Evolutionary conservation across 2,113 vertebrate species (phyloP), one percentile per base, ranked within the genome.

Genomic region (Lonchura striata): DNA sequence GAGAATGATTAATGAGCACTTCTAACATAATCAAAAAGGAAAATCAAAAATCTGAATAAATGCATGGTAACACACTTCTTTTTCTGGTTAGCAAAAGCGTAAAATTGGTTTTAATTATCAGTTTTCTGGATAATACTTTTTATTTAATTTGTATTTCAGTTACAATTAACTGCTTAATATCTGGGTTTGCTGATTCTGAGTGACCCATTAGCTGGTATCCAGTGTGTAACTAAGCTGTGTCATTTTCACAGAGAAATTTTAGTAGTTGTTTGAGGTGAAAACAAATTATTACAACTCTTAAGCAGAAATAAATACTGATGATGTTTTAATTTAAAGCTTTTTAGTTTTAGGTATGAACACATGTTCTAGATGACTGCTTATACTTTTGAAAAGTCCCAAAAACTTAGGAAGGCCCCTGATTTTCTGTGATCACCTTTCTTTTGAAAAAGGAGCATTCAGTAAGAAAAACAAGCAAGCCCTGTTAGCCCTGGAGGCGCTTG

Each of bases 1-100:
- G 69, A 61, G 82, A 61, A 77, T 89, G 78, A 87, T 91, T 96
- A 92, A 92, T 46, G 57, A 92, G 52, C 25, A 63, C 54, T 94
- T 95, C 31, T 70, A 57, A 39, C 56, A 61, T 81, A 81, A 80
- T 91, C 30, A 92, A 78, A 82, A 90, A 65, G 35, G 41, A 76
- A 88, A 87, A 21, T 21, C 6, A 15, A 79, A 77, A 88, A 47
- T 79, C 35, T 56, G 39, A 60, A 70, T 93, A 83, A 91, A 71
- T 87, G 44, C 52, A 30, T 85, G 35, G 56, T 63, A 92, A 71
- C 35, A 37, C 0, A 0, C 56, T 76, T 83, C 23, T 83, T 80
- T 91, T 91, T 83, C 63, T 92, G 66, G 44, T 88, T 86, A 68
- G 27, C 66, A 37, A 64, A 87, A 92, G 41, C 2, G 0, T 75